phyloP scores from a whole-genome alignment of 1,140 invertebrate species.

The Arctopsyche grandis region DNA sequence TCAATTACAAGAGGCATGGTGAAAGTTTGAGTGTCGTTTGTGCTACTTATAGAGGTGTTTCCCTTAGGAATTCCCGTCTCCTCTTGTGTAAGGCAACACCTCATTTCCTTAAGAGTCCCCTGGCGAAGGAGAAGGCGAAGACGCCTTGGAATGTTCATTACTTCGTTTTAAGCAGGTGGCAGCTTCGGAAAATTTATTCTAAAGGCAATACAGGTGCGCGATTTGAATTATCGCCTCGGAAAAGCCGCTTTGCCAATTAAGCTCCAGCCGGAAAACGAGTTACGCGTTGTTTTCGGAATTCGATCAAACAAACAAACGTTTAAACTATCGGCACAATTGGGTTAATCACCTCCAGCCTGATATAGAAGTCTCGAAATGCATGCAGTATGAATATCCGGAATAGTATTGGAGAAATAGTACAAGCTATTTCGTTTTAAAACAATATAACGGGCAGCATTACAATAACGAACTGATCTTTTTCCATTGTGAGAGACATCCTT shows the following conservation, averaged over 20 bases:
- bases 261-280: neutral
- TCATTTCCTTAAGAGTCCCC: conserved; percentile 37
- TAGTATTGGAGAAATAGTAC: too few species aligned
- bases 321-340: conserved; percentile 7
- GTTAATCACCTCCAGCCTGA: neutral
- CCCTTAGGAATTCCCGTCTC: neutral
- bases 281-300: neutral
- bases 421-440: too few species aligned
- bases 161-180: neutral
- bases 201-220: neutral
- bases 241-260: neutral
- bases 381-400: too few species aligned
- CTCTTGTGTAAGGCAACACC: conserved; percentile 33
- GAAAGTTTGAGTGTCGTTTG: neutral
- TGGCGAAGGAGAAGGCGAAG: neutral
- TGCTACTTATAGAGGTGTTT: neutral
- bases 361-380: too few species aligned
- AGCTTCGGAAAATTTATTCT: neutral
- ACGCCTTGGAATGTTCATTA: conserved; percentile 23
- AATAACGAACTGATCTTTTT: too few species aligned
- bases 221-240: neutral
- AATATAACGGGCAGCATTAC: too few species aligned
- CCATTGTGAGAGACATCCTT: too few species aligned
- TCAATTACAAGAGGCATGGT: neutral
- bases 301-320: neutral